These are phyloP conservation scores for Limnodromus scolopaceus DNA, from an alignment of 2,797 vertebrate species.

Conservation along the genomic window DNA sequence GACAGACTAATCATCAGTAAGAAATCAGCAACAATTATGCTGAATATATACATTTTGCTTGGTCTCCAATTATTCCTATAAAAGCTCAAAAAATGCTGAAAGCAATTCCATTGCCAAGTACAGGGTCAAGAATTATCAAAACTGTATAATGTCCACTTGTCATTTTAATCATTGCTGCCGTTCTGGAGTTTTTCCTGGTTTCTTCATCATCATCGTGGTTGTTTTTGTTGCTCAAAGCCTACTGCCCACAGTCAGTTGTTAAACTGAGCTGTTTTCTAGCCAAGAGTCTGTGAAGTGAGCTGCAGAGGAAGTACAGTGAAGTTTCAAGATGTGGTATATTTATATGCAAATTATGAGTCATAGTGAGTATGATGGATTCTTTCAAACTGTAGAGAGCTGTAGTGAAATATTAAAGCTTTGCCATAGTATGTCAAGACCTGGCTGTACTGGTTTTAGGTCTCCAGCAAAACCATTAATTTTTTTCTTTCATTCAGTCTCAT, in stretches of 20 bases:
- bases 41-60: slow-evolving; percentile 81
- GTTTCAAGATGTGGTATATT: neutral
- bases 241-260: neutral
- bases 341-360: neutral
- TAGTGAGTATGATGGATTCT: neutral
- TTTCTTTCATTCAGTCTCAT: neutral
- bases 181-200: neutral
- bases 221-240: neutral
- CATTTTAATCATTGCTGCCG: neutral
- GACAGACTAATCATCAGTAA: slow-evolving; percentile 77
- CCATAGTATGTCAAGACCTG: neutral
- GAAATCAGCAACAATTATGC: slow-evolving; percentile 81
- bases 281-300: neutral
- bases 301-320: neutral
- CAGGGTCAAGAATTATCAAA: slow-evolving; percentile 16
- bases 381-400: neutral
- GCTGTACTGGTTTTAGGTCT: neutral
- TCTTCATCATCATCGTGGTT: neutral
- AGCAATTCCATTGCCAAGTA: slow-evolving; percentile 77
- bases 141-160: neutral
- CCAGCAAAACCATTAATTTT: neutral
- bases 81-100: slow-evolving; percentile 80
- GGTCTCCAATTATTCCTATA: slow-evolving; percentile 80
- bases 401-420: neutral
- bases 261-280: neutral